Conservation (phyloP, 2,797 vertebrate genomes). For the Coranthus polyacanthus region DNA sequence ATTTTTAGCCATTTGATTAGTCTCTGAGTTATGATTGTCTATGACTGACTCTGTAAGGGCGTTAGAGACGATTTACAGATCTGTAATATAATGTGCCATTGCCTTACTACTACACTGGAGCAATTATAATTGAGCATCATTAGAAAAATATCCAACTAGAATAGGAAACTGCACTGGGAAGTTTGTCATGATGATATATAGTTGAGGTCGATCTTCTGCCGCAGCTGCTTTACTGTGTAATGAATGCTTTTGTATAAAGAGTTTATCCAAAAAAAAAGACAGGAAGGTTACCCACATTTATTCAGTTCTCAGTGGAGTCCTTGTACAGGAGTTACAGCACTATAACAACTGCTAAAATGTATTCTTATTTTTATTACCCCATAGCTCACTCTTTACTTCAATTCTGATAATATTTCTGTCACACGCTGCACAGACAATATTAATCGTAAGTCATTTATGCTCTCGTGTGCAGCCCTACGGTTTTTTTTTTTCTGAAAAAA, state of each 20-base stretch:
- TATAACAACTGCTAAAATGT: constrained; percentile 14
- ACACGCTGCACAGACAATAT: background rate
- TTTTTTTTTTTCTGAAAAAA: constrained; percentile 5
- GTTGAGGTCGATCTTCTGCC: too few species aligned
- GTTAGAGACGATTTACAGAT: too few species aligned
- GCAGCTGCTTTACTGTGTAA: background rate
- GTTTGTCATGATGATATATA: too few species aligned
- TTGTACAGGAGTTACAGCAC: constrained; percentile 2
- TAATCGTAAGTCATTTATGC: constrained; percentile 12
- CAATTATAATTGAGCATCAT: too few species aligned
- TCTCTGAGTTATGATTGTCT: too few species aligned
- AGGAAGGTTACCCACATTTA: background rate
- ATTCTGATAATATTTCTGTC: constrained; percentile 27
- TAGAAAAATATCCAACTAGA: too few species aligned
- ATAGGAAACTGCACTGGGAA: too few species aligned
- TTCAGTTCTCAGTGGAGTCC: constrained; percentile 1
- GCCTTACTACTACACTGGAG: too few species aligned
- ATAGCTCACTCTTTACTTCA: constrained; percentile 18
- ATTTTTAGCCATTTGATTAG: too few species aligned
- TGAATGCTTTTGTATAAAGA: background rate
- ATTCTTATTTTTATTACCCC: constrained; percentile 17
- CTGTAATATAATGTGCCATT: too few species aligned
- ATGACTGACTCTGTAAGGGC: too few species aligned
- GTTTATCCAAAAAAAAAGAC: background rate
- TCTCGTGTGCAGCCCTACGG: constrained; percentile 8